Base-by-base conservation (phyloP, 2,113 vertebrate genomes). In the Synodontis membranacea region DNA sequence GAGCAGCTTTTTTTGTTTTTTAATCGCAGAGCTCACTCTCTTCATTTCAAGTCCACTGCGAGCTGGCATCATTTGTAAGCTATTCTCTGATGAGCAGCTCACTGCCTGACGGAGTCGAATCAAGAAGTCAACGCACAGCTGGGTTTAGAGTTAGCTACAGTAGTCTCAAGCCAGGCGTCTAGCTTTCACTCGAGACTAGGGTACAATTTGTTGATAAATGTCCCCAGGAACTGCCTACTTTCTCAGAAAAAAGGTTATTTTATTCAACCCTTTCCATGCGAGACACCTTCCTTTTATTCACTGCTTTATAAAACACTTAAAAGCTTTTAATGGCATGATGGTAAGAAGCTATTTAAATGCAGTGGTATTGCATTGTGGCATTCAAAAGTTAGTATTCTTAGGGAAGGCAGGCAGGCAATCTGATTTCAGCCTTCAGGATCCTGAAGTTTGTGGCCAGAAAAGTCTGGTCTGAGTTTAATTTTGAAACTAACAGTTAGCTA, bases 1-100 rank as follows among this genome's bases (percentile, higher is more conserved):
- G 23, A 58, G 74, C 19, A 0, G 9, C 2, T 60, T 85, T 78
- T 62, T 68, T 39, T 3, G 28, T 39, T 46, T 85, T 84, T 74
- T 84, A 84, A 89, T 86, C 79, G 86, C 70, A 15, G 66, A 78
- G 68, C 82, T 60, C 48, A 52, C 80, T 82, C 79, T 80, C 58
- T 84, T 80, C 19, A 14, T 82, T 79, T 58, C 31, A 31, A 28
- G 74, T 34, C 39, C 21, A 72, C 62, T 70, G 42, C 31, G n/a
- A 68, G 75, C 66, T 50, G 23, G 15, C 79, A 25, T 80, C 19
- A 54, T 54, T 48, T 62, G 31, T 28, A 80, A 68, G 74, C 74
- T 44, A 34, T 64, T 78, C 44, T 50, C 70, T 75, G 44, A 28
- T 62, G 68, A 70, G 68, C 44, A 60, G 83, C 37, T 83, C 66